Base-by-base conservation (phyloP, 2,888 invertebrate genomes). In the Molanna angustata region DNA sequence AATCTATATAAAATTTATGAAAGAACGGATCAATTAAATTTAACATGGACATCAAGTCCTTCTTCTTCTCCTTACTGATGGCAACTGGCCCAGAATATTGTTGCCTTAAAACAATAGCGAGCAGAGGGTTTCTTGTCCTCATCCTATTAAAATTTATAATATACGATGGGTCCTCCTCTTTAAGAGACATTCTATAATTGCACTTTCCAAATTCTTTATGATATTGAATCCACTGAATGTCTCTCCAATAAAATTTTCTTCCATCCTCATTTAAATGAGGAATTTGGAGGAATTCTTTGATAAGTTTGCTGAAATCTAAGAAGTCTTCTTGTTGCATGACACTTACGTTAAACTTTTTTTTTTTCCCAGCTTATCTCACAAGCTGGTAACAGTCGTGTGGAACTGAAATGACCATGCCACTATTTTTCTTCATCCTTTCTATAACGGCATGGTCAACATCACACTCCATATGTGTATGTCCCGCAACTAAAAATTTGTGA, bases 321-420 rank as follows among this genome's bases (percentile, higher is more conserved):
- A 35, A 9, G 14, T 35, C 4, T n/a, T 43, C 13, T n/a, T 22
- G 27, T 21, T 13, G 13, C 27, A 43, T 43, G n/a, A 39, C 39
- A 14, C n/a, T 7, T 6, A 39, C 39, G 6, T 39, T 14, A 14
- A 39, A 17, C 7, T 17, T 39, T 17, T 39, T 45, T 45, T 39
- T 45, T 16, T 37, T 18, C 3, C 45, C 35, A 22, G 33, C 39
- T 13, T 37, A n/a, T n/a, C 49, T 17, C n/a, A 56, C 41, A 4
- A 56, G 39, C 18, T 53, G 43, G 37, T 32, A 53, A 49, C 50
- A 54, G 22, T 56, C 37, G 18, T 37, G 41, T 11, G 49, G 53
- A 32, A 20, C 11, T 4, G n/a, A 17, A 21, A 42, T 42, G 13
- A 6, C n/a, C 20, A 42, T 45, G 18, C 32, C 32, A 18, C n/a